phyloP scores from a whole-genome alignment of 2,797 vertebrate genomes.

The Pangasius larnaudii region DNA sequence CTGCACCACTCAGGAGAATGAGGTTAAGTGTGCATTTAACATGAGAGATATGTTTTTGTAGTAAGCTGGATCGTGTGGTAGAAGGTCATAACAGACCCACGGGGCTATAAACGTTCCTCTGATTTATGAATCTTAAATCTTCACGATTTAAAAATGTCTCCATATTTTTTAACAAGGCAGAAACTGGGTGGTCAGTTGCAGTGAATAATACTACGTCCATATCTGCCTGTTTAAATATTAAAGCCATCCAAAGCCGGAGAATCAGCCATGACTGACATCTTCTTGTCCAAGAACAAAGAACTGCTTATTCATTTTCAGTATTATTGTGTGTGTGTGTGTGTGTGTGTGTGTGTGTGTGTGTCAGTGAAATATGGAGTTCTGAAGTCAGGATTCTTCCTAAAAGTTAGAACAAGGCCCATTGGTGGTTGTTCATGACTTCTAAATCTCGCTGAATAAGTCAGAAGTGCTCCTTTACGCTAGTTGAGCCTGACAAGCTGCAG shows the following conservation, averaged over 20 bases:
- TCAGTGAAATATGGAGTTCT: background rate
- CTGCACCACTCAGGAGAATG: background rate
- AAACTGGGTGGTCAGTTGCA: constrained; percentile 11
- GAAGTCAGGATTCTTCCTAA: background rate
- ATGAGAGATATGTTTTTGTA: background rate
- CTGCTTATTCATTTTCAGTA: constrained; percentile 34
- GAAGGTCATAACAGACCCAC: background rate
- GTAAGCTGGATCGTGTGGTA: background rate
- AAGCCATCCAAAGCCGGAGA: constrained; percentile 20
- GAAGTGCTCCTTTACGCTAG: background rate
- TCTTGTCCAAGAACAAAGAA: constrained; percentile 36
- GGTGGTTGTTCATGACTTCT: constrained; percentile 2
- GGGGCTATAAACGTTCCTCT: constrained; percentile 22
- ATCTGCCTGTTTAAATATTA: constrained; percentile 49
- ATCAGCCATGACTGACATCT: constrained; percentile 27
- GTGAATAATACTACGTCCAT: constrained; percentile 35
- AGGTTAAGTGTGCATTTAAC: constrained; percentile 12
- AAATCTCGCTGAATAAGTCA: background rate
- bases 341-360: constrained; percentile 4
- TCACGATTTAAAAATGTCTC: constrained; percentile 18
- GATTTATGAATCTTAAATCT: constrained; percentile 30
- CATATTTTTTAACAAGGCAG: constrained; percentile 25
- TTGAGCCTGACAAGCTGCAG: constrained; percentile 1
- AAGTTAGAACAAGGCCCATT: constrained; percentile 17
- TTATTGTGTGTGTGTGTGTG: background rate